phyloP scores from a whole-genome alignment of 2,113 vertebrate species.

The Antigone vipio region DNA sequence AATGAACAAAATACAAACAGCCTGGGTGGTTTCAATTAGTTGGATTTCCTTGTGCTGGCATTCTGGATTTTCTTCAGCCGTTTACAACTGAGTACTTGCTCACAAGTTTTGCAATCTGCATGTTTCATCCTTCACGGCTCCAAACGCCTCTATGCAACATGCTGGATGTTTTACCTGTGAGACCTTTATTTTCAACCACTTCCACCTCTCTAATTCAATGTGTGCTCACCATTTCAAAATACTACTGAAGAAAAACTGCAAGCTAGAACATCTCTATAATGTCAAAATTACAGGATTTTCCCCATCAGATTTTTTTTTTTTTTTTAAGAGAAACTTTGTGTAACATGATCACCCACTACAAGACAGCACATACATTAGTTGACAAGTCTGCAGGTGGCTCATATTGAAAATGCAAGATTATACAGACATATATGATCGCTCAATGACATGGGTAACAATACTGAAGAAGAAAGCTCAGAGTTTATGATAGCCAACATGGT shows the following conservation, averaged over 20 bases:
- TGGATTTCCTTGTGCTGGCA: not conserved
- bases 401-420: not conserved
- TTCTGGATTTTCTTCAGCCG: not conserved
- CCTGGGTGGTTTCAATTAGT: not conserved
- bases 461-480: not conserved
- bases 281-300: not conserved
- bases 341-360: not conserved
- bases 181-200: not conserved
- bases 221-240: not conserved
- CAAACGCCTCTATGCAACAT: not conserved
- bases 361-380: not conserved
- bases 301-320: no score
- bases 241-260: not conserved
- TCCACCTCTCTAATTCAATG: not conserved
- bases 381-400: not conserved
- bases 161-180: not conserved
- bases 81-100: not conserved
- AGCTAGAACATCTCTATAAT: not conserved
- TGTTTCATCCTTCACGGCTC: not conserved
- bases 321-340: not conserved
- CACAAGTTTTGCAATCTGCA: not conserved
- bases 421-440: not conserved
- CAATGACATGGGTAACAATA: rapidly evolving
- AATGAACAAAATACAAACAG: not conserved
- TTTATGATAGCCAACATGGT: not conserved